phyloP scores from a whole-genome alignment of 2,113 vertebrate species.

The Ivindomyrus marchei region DNA sequence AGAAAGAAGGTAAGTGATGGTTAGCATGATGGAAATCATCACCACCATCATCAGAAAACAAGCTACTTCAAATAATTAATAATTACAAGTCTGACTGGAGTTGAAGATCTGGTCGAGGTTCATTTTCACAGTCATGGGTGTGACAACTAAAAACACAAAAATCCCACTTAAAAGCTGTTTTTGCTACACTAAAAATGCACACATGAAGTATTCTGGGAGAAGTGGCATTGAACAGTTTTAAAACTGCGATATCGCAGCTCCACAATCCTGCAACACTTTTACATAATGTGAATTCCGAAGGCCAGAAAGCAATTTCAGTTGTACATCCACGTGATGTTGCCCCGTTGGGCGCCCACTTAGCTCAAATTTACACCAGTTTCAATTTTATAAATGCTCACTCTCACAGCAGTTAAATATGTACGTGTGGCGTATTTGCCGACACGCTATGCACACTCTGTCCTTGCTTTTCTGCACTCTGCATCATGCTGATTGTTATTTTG shows the following conservation, averaged over 20 bases:
- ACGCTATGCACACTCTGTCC: not conserved
- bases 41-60: not conserved
- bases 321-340: not conserved
- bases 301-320: not conserved
- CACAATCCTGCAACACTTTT: not conserved
- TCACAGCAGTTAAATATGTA: not conserved
- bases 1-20: not conserved
- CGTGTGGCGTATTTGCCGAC: not conserved
- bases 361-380: not conserved
- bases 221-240: not conserved
- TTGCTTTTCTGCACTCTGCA: not conserved
- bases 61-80: not conserved
- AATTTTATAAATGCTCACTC: not conserved
- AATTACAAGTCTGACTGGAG: not conserved
- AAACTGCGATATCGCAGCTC: not conserved
- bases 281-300: not conserved
- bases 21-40: not conserved
- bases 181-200: not conserved
- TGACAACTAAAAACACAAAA: not conserved
- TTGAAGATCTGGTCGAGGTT: not conserved
- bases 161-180: not conserved
- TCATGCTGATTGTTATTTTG: not conserved
- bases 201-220: not conserved
- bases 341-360: not conserved
- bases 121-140: not conserved